These are phyloP conservation scores for Corydoras maculifer DNA, from an alignment of 2,113 vertebrate species.

Conservation along the genomic window DNA sequence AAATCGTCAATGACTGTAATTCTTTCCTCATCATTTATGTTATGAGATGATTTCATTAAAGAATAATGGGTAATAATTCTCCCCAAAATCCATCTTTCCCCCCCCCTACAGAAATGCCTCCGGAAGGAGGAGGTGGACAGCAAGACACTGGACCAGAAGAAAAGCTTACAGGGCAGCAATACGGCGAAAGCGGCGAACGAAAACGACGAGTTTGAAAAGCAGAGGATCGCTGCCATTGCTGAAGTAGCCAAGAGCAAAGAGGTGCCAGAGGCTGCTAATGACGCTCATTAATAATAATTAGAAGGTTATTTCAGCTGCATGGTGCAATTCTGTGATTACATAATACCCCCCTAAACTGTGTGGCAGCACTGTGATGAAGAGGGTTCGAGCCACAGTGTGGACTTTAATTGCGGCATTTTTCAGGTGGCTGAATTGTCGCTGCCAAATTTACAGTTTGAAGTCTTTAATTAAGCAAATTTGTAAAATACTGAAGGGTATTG, in stretches of 20 bases:
- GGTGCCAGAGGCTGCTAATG: conserved; percentile 53
- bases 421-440: too few species aligned
- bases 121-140: conserved; percentile 79
- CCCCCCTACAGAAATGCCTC: conserved; percentile 70
- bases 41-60: too few species aligned
- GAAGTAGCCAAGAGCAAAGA: conserved; percentile 96
- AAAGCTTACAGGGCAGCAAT: conserved; percentile 78
- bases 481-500: too few species aligned
- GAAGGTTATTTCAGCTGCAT: not conserved
- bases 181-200: conserved; percentile 70
- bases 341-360: not conserved
- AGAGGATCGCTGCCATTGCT: conserved; percentile 91
- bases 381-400: not conserved
- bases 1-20: too few species aligned
- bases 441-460: too few species aligned
- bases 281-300: not conserved
- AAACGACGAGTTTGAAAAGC: conserved; percentile 95
- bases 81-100: not conserved
- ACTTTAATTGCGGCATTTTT: too few species aligned
- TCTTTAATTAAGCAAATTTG: too few species aligned
- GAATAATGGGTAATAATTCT: too few species aligned
- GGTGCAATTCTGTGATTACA: not conserved
- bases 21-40: too few species aligned
- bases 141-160: conserved; percentile 85
- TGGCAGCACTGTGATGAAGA: not conserved